A percentile compares a stretch with the other conserved stretches of the same genome.
phyloP scores from a whole-genome alignment of 1,140 invertebrate genomes.

The Calosoma granatense region DNA sequence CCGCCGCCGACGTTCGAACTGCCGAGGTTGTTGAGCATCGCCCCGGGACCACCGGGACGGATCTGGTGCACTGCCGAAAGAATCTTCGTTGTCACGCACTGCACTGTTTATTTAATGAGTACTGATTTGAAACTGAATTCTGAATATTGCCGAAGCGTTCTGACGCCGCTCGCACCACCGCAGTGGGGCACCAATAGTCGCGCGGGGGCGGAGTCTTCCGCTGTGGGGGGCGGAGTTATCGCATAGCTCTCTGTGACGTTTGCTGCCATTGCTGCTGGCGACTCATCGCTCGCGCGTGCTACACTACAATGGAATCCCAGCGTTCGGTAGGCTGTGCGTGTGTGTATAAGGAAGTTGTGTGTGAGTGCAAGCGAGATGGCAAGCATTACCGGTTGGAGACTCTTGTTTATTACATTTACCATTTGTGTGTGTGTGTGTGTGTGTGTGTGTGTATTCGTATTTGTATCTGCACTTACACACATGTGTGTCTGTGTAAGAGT shows the following conservation, averaged over 20 bases:
- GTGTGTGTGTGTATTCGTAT: not conserved
- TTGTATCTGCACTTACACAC: not conserved
- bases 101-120: slow-evolving; percentile 39
- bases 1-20: too few relatives aligned
- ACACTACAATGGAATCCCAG: not conserved
- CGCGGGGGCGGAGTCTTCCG: slow-evolving; percentile 11
- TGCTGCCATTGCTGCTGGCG: slow-evolving; percentile 14
- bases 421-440: not conserved
- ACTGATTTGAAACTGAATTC: slow-evolving; percentile 38
- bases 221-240: slow-evolving; percentile 19
- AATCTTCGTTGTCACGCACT: slow-evolving; percentile 27
- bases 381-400: not conserved
- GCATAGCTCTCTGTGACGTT: not conserved
- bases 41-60: too few relatives aligned
- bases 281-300: too few relatives aligned
- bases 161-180: slow-evolving; percentile 21
- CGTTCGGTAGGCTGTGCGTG: not conserved
- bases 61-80: too few relatives aligned
- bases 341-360: not conserved
- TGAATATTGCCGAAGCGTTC: slow-evolving; percentile 32
- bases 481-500: not conserved
- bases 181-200: slow-evolving; percentile 25
- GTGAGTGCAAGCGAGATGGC: not conserved
- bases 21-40: slow-evolving; percentile 35
- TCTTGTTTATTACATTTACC: not conserved